These are phyloP conservation scores for Delia radicum DNA, from an alignment of 1,140 invertebrate genomes.

Conservation along the genomic window DNA sequence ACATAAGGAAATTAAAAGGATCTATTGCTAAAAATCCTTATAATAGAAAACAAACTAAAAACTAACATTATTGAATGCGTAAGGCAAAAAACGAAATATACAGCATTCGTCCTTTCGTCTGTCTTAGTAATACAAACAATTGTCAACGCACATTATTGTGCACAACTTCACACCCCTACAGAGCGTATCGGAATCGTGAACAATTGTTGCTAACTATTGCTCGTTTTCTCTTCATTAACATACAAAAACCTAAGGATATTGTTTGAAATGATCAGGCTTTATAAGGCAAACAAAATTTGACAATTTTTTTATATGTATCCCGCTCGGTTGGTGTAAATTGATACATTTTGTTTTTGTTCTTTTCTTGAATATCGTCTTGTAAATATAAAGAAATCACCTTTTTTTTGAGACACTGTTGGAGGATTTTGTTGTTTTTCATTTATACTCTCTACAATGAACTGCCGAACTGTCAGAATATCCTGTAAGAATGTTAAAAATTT, in stretches of 20 bases:
- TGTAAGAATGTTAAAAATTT: not conserved
- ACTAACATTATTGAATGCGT: not conserved
- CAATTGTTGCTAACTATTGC: constrained; percentile 19
- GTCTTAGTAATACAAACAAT: not conserved
- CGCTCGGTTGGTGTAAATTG: constrained; percentile 5
- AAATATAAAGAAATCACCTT: constrained; percentile 11
- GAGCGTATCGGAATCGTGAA: not conserved
- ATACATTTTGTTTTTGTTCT: constrained; percentile 1
- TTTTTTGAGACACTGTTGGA: not conserved
- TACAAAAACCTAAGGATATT: not conserved
- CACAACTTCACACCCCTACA: constrained; percentile 11
- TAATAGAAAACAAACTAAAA: not conserved
- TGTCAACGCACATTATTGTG: not conserved
- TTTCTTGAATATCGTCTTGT: not conserved
- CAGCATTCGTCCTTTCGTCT: not conserved
- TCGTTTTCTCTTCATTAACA: constrained; percentile 12
- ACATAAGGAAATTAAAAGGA: not conserved
- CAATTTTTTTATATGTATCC: not conserved
- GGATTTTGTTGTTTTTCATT: too few relatives aligned
- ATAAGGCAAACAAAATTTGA: not conserved
- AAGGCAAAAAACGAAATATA: not conserved
- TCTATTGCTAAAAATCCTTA: not conserved
- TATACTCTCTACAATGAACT: not conserved
- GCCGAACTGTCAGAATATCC: not conserved
- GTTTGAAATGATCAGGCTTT: not conserved